Evolutionary conservation across 2,888 invertebrate species (phyloP).

Genomic region (Merodon equestris): DNA sequence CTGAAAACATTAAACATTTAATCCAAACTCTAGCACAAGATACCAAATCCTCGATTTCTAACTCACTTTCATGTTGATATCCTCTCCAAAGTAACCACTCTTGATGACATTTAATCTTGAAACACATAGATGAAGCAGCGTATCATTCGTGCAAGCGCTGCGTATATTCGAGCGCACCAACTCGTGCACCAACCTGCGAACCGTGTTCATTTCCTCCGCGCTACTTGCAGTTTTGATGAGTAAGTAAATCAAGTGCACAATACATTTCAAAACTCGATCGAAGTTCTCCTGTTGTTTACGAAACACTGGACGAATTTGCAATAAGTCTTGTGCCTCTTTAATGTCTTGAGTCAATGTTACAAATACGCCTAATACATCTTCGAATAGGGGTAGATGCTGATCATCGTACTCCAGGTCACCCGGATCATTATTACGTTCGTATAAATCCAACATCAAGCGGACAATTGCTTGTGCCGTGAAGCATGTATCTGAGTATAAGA

Average conservation of each 20-base stretch:
- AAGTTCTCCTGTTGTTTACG: constrained; percentile 89
- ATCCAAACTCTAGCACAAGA: constrained; percentile 39
- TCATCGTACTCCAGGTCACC: constrained; percentile 78
- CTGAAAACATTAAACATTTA: constrained; percentile 60
- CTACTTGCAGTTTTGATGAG: constrained; percentile 82
- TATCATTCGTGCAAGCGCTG: constrained; percentile 86
- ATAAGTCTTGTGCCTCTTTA: constrained; percentile 80
- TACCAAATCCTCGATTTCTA: too few species aligned
- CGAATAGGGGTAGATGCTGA: constrained; percentile 82
- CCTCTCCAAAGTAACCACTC: constrained; percentile 87
- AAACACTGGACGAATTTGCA: constrained; percentile 84
- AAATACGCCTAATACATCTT: constrained; percentile 86
- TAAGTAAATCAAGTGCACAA: constrained; percentile 87
- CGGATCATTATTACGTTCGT: constrained; percentile 81
- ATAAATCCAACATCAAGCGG: constrained; percentile 88
- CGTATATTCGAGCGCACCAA: constrained; percentile 82
- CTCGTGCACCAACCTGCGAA: constrained; percentile 79
- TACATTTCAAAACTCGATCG: constrained; percentile 89
- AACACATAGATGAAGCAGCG: constrained; percentile 91
- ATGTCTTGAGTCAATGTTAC: constrained; percentile 84
- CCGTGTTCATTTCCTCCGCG: constrained; percentile 79
- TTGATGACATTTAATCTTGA: constrained; percentile 88
- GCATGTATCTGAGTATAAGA: constrained; percentile 88
- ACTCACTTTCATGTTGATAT: constrained; percentile 80
- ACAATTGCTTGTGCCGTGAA: constrained; percentile 92